Percentiles rank a stretch among this genome's conserved stretches.
phyloP scores from a whole-genome alignment of 2,113 vertebrate genomes.

The Merops nubicus region DNA sequence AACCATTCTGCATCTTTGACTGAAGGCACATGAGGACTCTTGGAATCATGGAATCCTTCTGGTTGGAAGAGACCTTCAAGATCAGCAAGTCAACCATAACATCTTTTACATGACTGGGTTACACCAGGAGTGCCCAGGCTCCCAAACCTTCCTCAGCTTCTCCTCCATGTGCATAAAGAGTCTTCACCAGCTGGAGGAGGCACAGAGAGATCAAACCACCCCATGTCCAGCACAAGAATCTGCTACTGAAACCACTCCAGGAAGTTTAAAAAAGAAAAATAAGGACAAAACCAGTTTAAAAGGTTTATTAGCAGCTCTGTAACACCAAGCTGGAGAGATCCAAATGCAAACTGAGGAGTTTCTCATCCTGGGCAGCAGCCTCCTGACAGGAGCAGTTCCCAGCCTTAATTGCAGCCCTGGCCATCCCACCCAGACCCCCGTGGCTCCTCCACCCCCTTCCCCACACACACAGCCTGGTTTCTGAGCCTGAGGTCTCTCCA shows the following conservation, averaged over 20 bases:
- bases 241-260: background rate
- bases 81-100: too few species aligned
- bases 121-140: background rate
- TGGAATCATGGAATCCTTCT: too few species aligned
- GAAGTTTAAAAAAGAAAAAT: background rate
- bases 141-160: background rate
- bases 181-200: background rate
- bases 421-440: background rate
- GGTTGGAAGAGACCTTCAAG: too few species aligned
- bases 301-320: background rate
- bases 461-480: background rate
- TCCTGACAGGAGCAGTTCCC: background rate
- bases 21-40: background rate
- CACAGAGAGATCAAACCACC: background rate
- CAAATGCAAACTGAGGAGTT: background rate
- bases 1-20: background rate
- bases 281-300: background rate
- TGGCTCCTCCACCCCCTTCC: background rate
- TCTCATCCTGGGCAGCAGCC: background rate
- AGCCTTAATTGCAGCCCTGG: background rate
- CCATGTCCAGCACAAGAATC: background rate
- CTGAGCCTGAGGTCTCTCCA: background rate
- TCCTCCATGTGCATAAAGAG: background rate
- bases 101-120: accelerated
- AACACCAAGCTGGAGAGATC: background rate